Evolutionary conservation across 2,888 invertebrate species (phyloP).

Genomic region (Orthosia incerta): DNA sequence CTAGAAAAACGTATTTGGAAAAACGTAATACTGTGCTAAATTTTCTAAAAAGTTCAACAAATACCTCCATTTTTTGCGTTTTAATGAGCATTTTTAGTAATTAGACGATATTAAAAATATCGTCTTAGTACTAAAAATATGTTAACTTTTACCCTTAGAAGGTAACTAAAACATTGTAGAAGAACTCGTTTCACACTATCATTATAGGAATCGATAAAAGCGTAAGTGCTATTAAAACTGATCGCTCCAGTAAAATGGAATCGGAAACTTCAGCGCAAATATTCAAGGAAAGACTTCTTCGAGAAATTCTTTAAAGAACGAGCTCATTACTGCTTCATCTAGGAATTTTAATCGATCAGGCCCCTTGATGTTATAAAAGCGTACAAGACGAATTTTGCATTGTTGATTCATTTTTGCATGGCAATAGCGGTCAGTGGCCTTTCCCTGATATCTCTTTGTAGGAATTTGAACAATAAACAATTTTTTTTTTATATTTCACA

Average conservation of each 20-base stretch:
- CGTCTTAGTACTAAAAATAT: no score
- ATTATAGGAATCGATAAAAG: conserved; percentile 23
- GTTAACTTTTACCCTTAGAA: neutral
- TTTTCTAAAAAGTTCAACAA: neutral
- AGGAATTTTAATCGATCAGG: conserved; percentile 4
- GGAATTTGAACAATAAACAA: neutral
- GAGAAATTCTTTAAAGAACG: neutral
- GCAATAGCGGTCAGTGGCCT: neutral
- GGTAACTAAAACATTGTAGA: conserved; percentile 3
- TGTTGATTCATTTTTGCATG: neutral
- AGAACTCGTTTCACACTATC: conserved; percentile 6
- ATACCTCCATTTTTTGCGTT: neutral
- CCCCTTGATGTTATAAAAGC: neutral
- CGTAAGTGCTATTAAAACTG: conserved; percentile 25
- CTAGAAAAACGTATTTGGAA: no score
- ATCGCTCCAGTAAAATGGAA: conserved; percentile 39
- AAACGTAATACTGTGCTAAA: neutral
- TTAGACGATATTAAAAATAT: no score
- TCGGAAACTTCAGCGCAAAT: conserved; percentile 24
- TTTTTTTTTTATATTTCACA: neutral
- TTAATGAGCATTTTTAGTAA: neutral
- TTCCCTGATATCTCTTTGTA: neutral
- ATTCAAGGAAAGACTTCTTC: neutral
- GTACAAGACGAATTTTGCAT: neutral
- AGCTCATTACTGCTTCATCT: neutral